A percentile compares a stretch with the other conserved stretches of the same genome.
phyloP scores from a whole-genome alignment of 2,797 vertebrate species.

The Microchirus variegatus region DNA sequence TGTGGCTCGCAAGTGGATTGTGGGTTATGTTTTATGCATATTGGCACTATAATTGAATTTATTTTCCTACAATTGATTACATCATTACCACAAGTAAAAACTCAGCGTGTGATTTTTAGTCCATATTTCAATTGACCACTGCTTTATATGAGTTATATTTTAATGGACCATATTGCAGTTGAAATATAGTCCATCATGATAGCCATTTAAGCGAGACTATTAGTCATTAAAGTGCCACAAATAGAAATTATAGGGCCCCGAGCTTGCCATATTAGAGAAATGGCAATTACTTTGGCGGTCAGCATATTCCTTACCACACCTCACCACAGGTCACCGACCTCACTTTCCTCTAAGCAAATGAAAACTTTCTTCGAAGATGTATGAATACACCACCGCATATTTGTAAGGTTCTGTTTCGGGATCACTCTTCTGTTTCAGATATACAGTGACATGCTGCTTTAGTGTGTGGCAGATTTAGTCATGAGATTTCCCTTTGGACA shows the following conservation, averaged over 20 bases:
- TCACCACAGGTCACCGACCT: slow-evolving; percentile 40
- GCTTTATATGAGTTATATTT: slow-evolving; percentile 8
- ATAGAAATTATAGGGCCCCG: slow-evolving; percentile 29
- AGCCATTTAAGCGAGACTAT: slow-evolving; percentile 29
- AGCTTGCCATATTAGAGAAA: slow-evolving; percentile 21
- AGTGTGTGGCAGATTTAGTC: no score
- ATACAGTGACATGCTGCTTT: background rate
- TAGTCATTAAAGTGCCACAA: slow-evolving; percentile 32
- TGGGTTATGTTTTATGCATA: background rate
- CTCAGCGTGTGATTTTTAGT: background rate
- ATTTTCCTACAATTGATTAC: background rate
- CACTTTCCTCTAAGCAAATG: slow-evolving; percentile 43
- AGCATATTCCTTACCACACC: slow-evolving; percentile 27
- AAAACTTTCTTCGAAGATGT: slow-evolving; percentile 18
- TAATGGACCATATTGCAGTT: slow-evolving; percentile 9
- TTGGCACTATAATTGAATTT: background rate
- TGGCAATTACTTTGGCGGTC: slow-evolving; percentile 28
- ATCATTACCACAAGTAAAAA: background rate
- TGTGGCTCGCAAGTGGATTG: no score
- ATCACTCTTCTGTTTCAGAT: slow-evolving; percentile 16
- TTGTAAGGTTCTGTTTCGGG: slow-evolving; percentile 8
- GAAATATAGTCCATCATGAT: slow-evolving; percentile 26
- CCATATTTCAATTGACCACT: background rate
- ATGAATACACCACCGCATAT: background rate
- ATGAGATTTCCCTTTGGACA: no score